These are phyloP conservation scores for Brachymystax lenok DNA, from an alignment of 2,797 vertebrate species.

Conservation along the genomic window DNA sequence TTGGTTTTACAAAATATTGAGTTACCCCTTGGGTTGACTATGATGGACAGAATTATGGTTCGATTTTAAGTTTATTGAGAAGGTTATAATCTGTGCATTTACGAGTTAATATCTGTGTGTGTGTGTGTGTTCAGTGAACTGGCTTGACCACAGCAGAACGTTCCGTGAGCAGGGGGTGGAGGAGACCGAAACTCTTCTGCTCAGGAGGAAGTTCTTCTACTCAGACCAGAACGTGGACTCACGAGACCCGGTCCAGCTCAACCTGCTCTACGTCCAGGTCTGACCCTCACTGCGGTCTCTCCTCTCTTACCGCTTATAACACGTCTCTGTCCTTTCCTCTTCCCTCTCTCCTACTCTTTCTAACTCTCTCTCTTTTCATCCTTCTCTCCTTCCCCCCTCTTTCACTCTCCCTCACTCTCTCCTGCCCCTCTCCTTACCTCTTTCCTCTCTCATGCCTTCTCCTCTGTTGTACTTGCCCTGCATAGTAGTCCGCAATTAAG, in stretches of 20 bases:
- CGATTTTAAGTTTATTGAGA: background rate
- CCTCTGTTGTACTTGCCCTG: background rate
- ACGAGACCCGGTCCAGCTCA: constrained; percentile 95
- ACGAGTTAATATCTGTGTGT: background rate
- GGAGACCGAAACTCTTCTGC: constrained; percentile 90
- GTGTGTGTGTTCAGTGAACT: constrained; percentile 76
- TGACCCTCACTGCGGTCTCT: background rate
- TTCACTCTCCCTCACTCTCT: background rate
- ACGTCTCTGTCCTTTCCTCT: background rate
- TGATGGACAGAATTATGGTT: background rate
- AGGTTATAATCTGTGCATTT: background rate
- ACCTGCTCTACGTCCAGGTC: constrained; percentile 91
- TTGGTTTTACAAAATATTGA: constrained; percentile 5
- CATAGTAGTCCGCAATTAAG: background rate
- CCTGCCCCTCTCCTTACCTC: background rate
- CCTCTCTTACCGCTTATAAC: background rate
- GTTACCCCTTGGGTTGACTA: background rate
- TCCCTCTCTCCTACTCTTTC: constrained; percentile 28
- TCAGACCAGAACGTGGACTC: constrained; percentile 99
- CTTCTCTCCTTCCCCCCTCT: background rate
- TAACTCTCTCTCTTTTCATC: constrained; percentile 4
- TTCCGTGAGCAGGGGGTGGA: constrained; percentile 98
- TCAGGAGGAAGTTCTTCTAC: constrained; percentile 97
- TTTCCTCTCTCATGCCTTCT: background rate
- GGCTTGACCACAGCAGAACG: constrained; percentile 96